Conservation (phyloP, 2,113 vertebrate species). For the Mustela lutreola region DNA sequence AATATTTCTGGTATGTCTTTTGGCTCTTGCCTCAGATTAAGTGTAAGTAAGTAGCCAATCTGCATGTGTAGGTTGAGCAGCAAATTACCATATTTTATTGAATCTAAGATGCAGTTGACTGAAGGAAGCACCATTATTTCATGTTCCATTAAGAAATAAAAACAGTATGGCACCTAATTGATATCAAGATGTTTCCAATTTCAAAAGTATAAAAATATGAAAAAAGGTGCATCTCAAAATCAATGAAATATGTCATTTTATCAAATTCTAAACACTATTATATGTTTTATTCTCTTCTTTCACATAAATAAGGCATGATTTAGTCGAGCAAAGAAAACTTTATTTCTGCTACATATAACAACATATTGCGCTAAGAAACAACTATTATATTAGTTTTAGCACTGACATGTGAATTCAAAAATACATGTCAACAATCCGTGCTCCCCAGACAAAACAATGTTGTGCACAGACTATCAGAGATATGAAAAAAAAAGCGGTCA, state of each 20-base stretch:
- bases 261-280: constrained; percentile 73
- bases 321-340: constrained; percentile 78
- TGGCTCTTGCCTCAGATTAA: constrained; percentile 35
- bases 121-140: constrained; percentile 26
- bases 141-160: neutral
- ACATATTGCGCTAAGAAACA: constrained; percentile 81
- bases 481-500: constrained; percentile 86
- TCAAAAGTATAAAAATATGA: constrained; percentile 14
- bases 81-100: constrained; percentile 50
- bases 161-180: neutral
- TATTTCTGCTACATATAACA: constrained; percentile 83
- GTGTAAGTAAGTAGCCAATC: neutral
- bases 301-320: constrained; percentile 82
- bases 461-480: constrained; percentile 80
- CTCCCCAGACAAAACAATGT: constrained; percentile 70
- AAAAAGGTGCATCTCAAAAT: constrained; percentile 61
- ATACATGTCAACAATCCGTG: constrained; percentile 75
- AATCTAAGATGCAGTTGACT: constrained; percentile 48
- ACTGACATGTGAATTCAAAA: constrained; percentile 74
- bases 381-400: constrained; percentile 76
- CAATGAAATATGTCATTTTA: constrained; percentile 67
- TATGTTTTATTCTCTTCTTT: constrained; percentile 74
- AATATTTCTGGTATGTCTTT: constrained; percentile 48
- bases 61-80: neutral
- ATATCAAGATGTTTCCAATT: constrained; percentile 16